Percentiles rank a stretch among this genome's conserved stretches.
Conservation (phyloP, 2,797 vertebrate species). For the Hydrolagus colliei region DNA sequence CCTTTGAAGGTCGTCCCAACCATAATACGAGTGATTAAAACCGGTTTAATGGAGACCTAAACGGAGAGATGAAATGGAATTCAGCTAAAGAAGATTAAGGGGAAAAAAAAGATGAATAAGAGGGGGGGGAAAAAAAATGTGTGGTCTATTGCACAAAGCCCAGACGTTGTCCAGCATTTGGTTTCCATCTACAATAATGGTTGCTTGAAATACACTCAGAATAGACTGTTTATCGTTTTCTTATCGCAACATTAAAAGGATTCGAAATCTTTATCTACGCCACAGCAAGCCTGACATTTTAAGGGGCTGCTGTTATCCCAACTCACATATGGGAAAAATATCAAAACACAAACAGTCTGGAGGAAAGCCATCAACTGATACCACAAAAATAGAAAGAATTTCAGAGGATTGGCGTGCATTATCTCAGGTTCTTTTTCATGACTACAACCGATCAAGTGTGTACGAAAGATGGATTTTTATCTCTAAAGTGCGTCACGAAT, state of each 20-base stretch:
- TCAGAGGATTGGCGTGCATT: not conserved
- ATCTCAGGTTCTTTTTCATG: not conserved
- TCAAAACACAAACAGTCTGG: slow-evolving; percentile 10
- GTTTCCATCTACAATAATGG: no score
- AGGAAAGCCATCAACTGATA: slow-evolving; percentile 7
- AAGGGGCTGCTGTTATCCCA: slow-evolving; percentile 5
- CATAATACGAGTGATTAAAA: no score
- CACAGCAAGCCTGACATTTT: not conserved
- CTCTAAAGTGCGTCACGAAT: not conserved
- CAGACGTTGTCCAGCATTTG: no score
- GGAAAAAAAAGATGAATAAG: no score
- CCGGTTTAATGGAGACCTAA: no score
- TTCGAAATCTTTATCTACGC: slow-evolving; percentile 2
- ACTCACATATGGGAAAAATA: slow-evolving; percentile 10
- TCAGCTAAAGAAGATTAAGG: no score
- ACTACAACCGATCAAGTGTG: slow-evolving; percentile 5
- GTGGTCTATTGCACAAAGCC: no score
- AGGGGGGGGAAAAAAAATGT: no score
- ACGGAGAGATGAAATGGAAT: no score
- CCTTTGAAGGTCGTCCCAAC: slow-evolving; percentile 13
- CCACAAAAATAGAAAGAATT: slow-evolving; percentile 21
- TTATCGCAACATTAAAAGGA: not conserved
- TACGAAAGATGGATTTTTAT: not conserved
- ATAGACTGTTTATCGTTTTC: not conserved
- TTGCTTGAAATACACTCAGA: not conserved